phyloP scores from a whole-genome alignment of 2,797 vertebrate genomes.

The Amblyraja radiata region DNA sequence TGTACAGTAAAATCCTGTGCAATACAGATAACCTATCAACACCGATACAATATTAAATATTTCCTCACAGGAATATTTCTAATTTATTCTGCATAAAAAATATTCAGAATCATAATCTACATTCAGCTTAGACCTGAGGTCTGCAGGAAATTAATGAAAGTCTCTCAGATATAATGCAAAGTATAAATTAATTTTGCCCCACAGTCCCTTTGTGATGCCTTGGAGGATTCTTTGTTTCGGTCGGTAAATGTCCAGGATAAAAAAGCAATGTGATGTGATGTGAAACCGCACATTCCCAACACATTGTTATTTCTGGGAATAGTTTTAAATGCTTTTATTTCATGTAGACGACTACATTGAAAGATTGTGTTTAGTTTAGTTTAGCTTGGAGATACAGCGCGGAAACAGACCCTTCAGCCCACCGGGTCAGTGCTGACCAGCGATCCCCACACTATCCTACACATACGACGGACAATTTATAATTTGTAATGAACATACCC shows the following conservation, averaged over 20 bases:
- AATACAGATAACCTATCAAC: neutral
- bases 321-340: neutral
- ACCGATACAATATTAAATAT: neutral
- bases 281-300: neutral
- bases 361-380: no score
- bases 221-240: neutral
- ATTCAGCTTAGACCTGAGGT: neutral
- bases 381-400: no score
- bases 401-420: no score
- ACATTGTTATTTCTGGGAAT: neutral
- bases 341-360: neutral
- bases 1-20: neutral
- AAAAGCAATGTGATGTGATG: neutral
- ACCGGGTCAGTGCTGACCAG: no score
- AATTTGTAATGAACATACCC: no score
- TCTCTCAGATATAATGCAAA: neutral
- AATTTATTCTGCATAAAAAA: constrained; percentile 6
- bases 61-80: constrained; percentile 23
- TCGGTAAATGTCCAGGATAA: neutral
- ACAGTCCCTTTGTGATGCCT: neutral
- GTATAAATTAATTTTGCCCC: constrained; percentile 8
- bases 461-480: no score
- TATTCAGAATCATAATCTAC: constrained; percentile 19
- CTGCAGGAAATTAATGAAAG: neutral
- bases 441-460: no score